These are phyloP conservation scores for Aplochiton taeniatus DNA, from an alignment of 2,797 vertebrate genomes.

Conservation along the genomic window DNA sequence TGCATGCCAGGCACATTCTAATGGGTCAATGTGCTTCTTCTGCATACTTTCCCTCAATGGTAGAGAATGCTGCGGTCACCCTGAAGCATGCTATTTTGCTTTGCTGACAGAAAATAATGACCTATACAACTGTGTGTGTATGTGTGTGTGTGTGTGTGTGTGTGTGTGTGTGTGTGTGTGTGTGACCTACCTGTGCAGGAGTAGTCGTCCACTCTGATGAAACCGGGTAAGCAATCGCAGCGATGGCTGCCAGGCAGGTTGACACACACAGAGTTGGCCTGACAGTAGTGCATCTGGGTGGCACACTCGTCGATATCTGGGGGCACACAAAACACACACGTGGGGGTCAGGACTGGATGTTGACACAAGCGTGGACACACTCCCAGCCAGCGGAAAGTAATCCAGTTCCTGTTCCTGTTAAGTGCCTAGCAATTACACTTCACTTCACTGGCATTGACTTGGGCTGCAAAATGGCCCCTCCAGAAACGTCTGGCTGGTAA, in stretches of 20 bases:
- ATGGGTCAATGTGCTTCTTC: too few relatives aligned
- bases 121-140: not conserved
- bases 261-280: slow-evolving; percentile 92
- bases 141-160: not conserved
- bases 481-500: too few relatives aligned
- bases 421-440: not conserved
- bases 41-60: too few relatives aligned
- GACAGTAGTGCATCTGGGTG: slow-evolving; percentile 91
- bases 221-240: slow-evolving; percentile 92
- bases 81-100: too few relatives aligned
- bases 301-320: slow-evolving; percentile 93
- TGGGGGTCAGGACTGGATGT: too few relatives aligned
- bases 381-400: not conserved
- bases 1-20: too few relatives aligned
- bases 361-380: not conserved
- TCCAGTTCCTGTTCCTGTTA: not conserved
- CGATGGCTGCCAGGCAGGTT: slow-evolving; percentile 93
- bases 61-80: too few relatives aligned
- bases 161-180: slow-evolving; percentile 8
- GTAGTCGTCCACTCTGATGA: slow-evolving; percentile 94
- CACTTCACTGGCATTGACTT: slow-evolving; percentile 1
- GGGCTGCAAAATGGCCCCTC: too few relatives aligned
- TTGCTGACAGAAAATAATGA: too few relatives aligned
- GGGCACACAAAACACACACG: slow-evolving; percentile 31
- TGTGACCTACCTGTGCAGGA: slow-evolving; percentile 88